phyloP scores from a whole-genome alignment of 2,113 vertebrate genomes.

The Calidris pygmaea region DNA sequence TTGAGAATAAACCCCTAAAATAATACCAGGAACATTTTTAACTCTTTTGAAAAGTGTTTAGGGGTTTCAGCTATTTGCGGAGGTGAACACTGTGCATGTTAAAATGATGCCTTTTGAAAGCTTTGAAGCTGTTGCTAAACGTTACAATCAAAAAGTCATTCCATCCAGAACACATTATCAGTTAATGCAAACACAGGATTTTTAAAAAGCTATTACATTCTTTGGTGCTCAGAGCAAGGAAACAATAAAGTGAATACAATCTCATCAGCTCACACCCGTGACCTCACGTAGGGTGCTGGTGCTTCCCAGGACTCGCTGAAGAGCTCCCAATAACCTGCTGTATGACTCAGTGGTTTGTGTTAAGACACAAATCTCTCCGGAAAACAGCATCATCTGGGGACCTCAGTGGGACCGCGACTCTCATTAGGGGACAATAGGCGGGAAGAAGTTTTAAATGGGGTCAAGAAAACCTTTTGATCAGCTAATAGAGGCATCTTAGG shows the following conservation, averaged over 20 bases:
- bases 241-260: background rate
- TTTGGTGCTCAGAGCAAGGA: background rate
- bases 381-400: background rate
- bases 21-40: background rate
- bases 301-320: background rate
- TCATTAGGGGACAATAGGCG: background rate
- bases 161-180: slow-evolving; percentile 13
- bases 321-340: background rate
- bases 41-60: background rate
- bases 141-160: slow-evolving; percentile 37
- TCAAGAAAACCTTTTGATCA: slow-evolving; percentile 16
- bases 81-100: slow-evolving; percentile 1
- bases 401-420: background rate
- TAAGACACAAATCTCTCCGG: background rate
- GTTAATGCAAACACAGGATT: slow-evolving; percentile 30
- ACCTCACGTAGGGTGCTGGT: background rate
- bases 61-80: background rate
- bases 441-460: background rate
- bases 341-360: background rate
- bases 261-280: background rate
- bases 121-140: slow-evolving; percentile 17
- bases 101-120: slow-evolving; percentile 1
- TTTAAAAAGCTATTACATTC: background rate
- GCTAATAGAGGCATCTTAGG: background rate
- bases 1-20: background rate